Base-by-base conservation (phyloP, 2,797 vertebrate genomes). In the Chelon auratus region DNA sequence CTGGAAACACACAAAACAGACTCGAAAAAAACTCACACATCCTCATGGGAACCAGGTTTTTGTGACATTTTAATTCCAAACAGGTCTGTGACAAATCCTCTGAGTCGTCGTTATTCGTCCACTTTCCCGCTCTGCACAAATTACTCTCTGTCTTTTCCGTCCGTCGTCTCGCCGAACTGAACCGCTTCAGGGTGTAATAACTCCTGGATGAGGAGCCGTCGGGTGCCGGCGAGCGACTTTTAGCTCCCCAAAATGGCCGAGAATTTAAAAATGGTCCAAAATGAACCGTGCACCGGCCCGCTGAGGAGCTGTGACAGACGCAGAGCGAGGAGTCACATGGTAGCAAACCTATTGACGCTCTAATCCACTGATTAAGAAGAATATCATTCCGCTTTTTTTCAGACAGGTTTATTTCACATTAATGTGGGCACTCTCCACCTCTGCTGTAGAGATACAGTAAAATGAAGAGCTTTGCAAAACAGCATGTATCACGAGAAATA, bases 161-260 rank as follows among this genome's bases (percentile, higher is more conserved):
- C 24, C 24, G 24, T 26, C 24, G 24, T 26, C 24, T 26, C 24
- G 24, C 24, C 3, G 24, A 26, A 33, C 69, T 20, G 43, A 43
- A 72, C 48, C 9, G 72, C 82, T 72, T 54, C 80, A 9, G 69
- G 70, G n/a, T 50, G 57, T 75, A 77, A 85, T 83, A 78, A 82
- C 61, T 65, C 18, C 24, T 80, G 68, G 75, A 60, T 33, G 68
- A 73, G 56, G 33, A 72, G 65, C 75, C 9, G 30, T 39, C 8
- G 55, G 59, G 45, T 48, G 72, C 60, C 24, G 0, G 5, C 0
- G 54, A 75, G 79, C 72, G 82, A 78, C 82, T 68, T 80, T 82
- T 72, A 84, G 58, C 59, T 22, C 61, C 14, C 24, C 20, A 57
- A 58, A 79, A 53, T 48, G 36, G 48, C 13, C 51, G 65, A 20